A percentile compares a stretch with the other conserved stretches of the same genome.
phyloP scores from a whole-genome alignment of 2,113 vertebrate genomes.

The Centropristis striata region DNA sequence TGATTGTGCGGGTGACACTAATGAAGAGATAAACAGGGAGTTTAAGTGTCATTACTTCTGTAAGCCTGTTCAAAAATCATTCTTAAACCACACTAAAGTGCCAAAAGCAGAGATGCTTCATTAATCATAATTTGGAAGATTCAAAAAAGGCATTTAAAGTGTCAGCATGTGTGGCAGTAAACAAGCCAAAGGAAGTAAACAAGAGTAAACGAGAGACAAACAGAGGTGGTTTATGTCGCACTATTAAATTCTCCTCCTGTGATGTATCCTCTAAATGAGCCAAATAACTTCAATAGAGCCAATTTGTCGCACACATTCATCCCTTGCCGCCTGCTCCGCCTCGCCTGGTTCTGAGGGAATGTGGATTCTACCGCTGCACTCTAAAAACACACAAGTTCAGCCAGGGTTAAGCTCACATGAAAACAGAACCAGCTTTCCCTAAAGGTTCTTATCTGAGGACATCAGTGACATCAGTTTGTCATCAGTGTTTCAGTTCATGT shows the following conservation, averaged over 20 bases:
- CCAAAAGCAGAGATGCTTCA: neutral
- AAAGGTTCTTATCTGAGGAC: neutral
- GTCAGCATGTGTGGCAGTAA: slow-evolving; percentile 6
- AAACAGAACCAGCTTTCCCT: neutral
- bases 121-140: slow-evolving; percentile 24
- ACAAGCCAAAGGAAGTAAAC: slow-evolving; percentile 34
- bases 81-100: neutral
- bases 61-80: neutral
- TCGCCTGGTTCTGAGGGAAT: neutral
- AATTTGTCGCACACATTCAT: slow-evolving; percentile 15
- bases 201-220: slow-evolving; percentile 17
- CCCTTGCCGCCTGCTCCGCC: neutral
- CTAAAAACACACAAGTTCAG: neutral
- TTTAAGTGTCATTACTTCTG: slow-evolving; percentile 13
- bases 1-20: slow-evolving; percentile 17
- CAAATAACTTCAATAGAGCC: slow-evolving; percentile 32
- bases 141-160: slow-evolving; percentile 14
- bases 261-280: neutral
- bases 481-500: no score
- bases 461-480: no score
- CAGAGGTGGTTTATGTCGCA: slow-evolving; percentile 35
- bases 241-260: slow-evolving; percentile 20
- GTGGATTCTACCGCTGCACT: no score
- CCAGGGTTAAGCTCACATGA: neutral
- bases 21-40: slow-evolving; percentile 46